Conservation (phyloP, 1,140 invertebrate species). For the Drosophila ercepeae region DNA sequence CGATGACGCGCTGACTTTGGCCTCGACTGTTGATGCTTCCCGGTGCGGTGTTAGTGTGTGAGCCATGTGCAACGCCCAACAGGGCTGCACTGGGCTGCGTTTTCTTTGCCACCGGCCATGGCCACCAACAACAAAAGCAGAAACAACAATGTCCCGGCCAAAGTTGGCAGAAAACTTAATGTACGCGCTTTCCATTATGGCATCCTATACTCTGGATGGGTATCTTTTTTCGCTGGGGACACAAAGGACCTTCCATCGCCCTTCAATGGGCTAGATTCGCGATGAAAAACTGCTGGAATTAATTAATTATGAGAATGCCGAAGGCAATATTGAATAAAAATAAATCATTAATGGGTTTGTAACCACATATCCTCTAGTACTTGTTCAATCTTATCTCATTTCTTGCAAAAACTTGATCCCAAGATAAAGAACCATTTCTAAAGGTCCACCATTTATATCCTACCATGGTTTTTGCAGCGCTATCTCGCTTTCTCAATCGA, state of each 20-base stretch:
- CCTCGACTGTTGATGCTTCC: slow-evolving; percentile 64
- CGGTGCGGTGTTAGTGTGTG: not conserved
- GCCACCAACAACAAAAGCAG: slow-evolving; percentile 28
- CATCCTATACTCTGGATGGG: slow-evolving; percentile 2
- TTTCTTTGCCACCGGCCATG: slow-evolving; percentile 63
- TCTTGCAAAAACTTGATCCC: no score
- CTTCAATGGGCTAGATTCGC: slow-evolving; percentile 4
- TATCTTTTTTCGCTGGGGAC: not conserved
- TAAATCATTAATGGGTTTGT: no score
- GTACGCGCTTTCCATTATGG: slow-evolving; percentile 55
- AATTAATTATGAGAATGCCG: no score
- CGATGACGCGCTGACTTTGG: slow-evolving; percentile 78
- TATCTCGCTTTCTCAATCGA: slow-evolving; percentile 15
- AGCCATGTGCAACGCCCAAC: slow-evolving; percentile 21
- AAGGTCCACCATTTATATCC: not conserved
- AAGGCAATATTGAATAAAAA: no score
- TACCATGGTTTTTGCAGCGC: not conserved
- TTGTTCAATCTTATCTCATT: no score
- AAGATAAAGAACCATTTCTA: no score
- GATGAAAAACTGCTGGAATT: no score
- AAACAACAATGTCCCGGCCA: slow-evolving; percentile 58
- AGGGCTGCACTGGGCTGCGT: slow-evolving; percentile 20
- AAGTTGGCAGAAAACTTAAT: slow-evolving; percentile 72
- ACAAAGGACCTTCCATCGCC: not conserved
- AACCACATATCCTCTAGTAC: no score